Percentiles rank a stretch among this genome's conserved stretches.
These are phyloP conservation scores for Baronia brevicornis DNA, from an alignment of 2,888 invertebrate genomes.

Conservation along the genomic window DNA sequence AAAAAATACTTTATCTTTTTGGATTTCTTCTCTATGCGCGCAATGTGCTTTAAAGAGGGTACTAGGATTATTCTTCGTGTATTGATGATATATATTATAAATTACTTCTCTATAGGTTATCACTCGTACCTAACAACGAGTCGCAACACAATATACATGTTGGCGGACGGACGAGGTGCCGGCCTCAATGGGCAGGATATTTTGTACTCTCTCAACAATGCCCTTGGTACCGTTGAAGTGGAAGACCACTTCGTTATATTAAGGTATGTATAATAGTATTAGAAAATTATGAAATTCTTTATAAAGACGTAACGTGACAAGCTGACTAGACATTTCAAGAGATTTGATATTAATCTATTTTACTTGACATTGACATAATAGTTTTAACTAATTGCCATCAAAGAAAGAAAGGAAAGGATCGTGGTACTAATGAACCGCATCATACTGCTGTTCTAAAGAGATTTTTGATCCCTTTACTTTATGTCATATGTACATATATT, in stretches of 20 bases:
- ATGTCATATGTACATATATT: not conserved
- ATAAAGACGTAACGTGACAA: not conserved
- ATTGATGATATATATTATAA: not conserved
- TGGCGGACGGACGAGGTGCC: conserved; percentile 92
- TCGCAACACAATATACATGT: conserved; percentile 83
- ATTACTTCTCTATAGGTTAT: conserved; percentile 60
- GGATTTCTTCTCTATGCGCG: too few relatives aligned
- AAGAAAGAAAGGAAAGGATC: too few relatives aligned
- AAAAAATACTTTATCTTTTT: too few relatives aligned
- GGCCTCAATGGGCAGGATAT: conserved; percentile 87
- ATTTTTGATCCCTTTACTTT: too few relatives aligned
- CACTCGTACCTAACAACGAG: conserved; percentile 84
- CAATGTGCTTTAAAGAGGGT: too few relatives aligned
- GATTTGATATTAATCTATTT: conserved; percentile 1
- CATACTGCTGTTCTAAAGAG: too few relatives aligned
- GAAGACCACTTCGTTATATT: conserved; percentile 87
- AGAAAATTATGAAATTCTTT: conserved; percentile 15
- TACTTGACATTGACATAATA: too few relatives aligned
- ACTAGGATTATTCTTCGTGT: too few relatives aligned
- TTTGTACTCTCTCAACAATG: conserved; percentile 85
- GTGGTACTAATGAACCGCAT: too few relatives aligned
- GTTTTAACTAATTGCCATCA: too few relatives aligned
- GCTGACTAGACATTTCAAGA: too few relatives aligned
- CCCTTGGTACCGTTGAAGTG: conserved; percentile 89
- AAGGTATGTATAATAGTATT: conserved; percentile 46